These are phyloP conservation scores for Tetramorium alpestre DNA, from an alignment of 1,140 invertebrate species.

Conservation along the genomic window DNA sequence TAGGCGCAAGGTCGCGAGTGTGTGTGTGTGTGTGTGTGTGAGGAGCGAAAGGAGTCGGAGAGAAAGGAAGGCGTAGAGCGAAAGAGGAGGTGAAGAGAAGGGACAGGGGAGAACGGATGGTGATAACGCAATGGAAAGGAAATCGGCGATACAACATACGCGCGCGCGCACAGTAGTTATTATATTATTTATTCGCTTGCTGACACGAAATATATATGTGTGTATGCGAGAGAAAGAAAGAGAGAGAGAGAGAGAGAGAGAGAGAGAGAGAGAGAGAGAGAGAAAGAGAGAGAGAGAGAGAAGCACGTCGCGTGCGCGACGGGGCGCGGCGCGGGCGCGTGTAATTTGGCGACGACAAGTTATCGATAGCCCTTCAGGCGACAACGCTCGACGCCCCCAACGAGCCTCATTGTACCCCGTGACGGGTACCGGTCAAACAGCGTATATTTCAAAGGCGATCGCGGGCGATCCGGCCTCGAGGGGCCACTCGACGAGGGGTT, in stretches of 20 bases:
- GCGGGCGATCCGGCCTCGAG: conserved; percentile 72
- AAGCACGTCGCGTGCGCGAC: conserved; percentile 33
- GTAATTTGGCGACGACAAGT: conserved; percentile 83
- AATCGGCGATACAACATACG: neutral
- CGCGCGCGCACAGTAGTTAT: neutral
- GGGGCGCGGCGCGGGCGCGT: conserved; percentile 67
- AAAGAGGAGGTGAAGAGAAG: neutral
- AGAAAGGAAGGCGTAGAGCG: conserved; percentile 2
- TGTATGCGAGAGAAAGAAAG: neutral
- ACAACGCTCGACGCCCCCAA: conserved; percentile 79
- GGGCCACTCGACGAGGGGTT: conserved; percentile 81
- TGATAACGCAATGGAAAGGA: conserved; percentile 5
- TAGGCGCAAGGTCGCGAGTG: conserved; percentile 24
- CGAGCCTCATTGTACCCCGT: conserved; percentile 82
- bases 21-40: neutral
- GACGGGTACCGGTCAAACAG: conserved; percentile 83
- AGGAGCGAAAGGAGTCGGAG: conserved; percentile 28
- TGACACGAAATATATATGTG: neutral
- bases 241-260: neutral
- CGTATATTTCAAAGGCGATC: conserved; percentile 84
- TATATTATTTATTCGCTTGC: conserved; percentile 23
- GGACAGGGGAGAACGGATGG: neutral
- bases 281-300: neutral
- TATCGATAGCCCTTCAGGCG: conserved; percentile 83
- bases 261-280: neutral